Base-by-base conservation (phyloP, 2,797 vertebrate species). In the Bucorvus abyssinicus region DNA sequence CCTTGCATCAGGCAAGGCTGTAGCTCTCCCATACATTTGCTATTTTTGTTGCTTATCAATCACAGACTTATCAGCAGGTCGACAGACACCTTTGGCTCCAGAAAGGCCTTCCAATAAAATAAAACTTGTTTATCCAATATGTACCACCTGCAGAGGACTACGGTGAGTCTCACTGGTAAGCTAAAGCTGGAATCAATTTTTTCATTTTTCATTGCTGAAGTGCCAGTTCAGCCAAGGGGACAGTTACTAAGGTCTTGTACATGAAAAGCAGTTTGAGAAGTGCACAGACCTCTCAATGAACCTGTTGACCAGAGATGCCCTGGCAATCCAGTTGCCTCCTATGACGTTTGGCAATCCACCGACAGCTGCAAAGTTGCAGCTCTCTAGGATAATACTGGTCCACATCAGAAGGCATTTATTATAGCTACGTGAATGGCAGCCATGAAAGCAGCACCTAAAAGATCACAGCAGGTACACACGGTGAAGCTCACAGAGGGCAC, bases 351-450 rank as follows among this genome's bases (percentile, higher is more conserved):
- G 68, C 64, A 77, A 52, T 12, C 40, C 53, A 32, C 71, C 42
- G n/a, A 65, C 11, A 50, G 68, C 12, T 1, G 0, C 4, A 1
- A 56, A 68, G 59, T 1, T 57, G 14, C 40, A 78, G 5, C 2
- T 42, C 69, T 92, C 49, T 8, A 30, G 49, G 57, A 6, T 22
- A 75, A 53, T 2, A 24, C 16, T 34, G 63, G 27, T 18, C 57
- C 56, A 47, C 42, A 68, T 67, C 87, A 75, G 60, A 67, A 87
- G 80, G 44, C 3, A 11, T 64, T 93, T 84, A 63, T 64, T 68
- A 32, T 4, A 89, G 30, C 44, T 87, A 3, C 21, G 27, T 40
- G 85, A 76, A 45, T 68, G 50, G 71, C 32, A 81, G 44, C 52
- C 42, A n/a, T 5, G 17, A 85, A 79, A 79, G 71, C 79, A 81